These are phyloP conservation scores for Belonocnema kinseyi DNA, from an alignment of 1,140 invertebrate genomes.

Conservation along the genomic window DNA sequence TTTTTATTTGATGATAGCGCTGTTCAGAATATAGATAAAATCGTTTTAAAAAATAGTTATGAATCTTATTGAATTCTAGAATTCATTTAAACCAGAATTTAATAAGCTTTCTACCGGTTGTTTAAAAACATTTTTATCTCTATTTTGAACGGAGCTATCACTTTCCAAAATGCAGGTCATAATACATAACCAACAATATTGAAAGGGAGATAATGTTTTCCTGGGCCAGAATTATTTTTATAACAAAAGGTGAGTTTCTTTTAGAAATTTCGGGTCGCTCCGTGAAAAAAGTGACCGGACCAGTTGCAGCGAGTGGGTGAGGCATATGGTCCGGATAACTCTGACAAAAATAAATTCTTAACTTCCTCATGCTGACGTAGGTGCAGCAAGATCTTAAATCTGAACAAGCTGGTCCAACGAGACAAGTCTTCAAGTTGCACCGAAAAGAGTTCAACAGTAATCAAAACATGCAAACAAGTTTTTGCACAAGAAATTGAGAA, in stretches of 20 bases:
- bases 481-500: background rate
- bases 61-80: too few relatives aligned
- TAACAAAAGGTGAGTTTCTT: constrained; percentile 10
- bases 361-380: constrained; percentile 53
- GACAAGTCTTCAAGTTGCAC: background rate
- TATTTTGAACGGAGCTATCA: too few relatives aligned
- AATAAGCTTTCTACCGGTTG: too few relatives aligned
- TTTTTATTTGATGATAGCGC: too few relatives aligned
- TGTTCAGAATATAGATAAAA: too few relatives aligned
- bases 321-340: constrained; percentile 42
- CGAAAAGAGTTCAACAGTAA: background rate
- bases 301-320: constrained; percentile 41
- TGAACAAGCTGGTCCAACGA: constrained; percentile 1
- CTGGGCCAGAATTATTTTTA: background rate
- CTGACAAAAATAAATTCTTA: constrained; percentile 57
- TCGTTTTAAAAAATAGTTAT: too few relatives aligned
- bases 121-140: too few relatives aligned
- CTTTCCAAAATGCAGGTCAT: too few relatives aligned
- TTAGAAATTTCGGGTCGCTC: constrained; percentile 11
- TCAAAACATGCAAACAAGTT: background rate
- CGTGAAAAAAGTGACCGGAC: constrained; percentile 26
- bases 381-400: constrained; percentile 19
- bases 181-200: background rate
- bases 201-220: background rate
- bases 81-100: too few relatives aligned